Evolutionary conservation across 2,888 invertebrate species (phyloP), one percentile per base, ranked within the genome.

Genomic region (Polyommatus icarus): DNA sequence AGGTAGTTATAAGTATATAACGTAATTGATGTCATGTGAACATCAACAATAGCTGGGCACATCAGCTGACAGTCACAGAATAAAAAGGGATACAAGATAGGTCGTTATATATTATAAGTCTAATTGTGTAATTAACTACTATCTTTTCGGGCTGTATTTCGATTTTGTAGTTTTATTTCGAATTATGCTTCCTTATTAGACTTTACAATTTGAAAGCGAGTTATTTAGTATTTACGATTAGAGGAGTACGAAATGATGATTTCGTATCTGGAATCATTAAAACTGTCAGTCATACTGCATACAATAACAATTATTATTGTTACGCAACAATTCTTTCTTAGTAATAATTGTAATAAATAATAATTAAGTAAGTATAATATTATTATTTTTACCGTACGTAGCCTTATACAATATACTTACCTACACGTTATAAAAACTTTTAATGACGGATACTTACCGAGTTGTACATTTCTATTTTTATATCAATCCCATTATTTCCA

Each of bases 71-170:
- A 80, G 83, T 77, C 57, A 84, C 83, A 84, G 81, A 82, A 80
- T 84, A 87, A 84, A 89, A 89, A 90, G 90, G 86, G 89, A 90
- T 83, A 40, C 29, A 29, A 67, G 67, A 29, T 29, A 32, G 6
- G 67, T 32, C 7, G 3, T 24, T 61, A 24, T n/a, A n/a, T n/a
- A n/a, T n/a, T n/a, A n/a, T n/a, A n/a, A n/a, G n/a, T n/a, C n/a
- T n/a, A 76, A 67, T 61, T 61, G 61, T 76, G 24, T 24, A 67
- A 61, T 76, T 61, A 59, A 12, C 7, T 24, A 24, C n/a, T 12
- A 12, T 15, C 50, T 15, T 20, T 24, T 72, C 12, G 4, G 8
- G n/a, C 40, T n/a, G n/a, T 15, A 72, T 10, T 71, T 73, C 12
- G 73, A 24, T 12, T 75, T 50, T n/a, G 54, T 75, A 36, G 8